Evolutionary conservation across 1,140 invertebrate species (phyloP).

Genomic region (Charaxes varanes): DNA sequence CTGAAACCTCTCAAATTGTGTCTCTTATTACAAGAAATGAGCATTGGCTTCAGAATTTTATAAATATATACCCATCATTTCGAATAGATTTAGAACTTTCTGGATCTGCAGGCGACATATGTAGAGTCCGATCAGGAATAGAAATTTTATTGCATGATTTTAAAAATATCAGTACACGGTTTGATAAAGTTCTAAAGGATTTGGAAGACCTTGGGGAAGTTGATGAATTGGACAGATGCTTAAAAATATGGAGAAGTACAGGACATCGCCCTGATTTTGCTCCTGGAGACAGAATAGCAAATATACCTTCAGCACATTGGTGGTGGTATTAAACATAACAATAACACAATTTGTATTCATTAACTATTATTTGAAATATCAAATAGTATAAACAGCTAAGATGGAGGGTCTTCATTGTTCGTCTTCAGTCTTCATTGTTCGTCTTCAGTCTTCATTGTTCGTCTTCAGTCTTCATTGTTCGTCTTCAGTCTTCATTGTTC

Average conservation of each 20-base stretch:
- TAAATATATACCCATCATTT: constrained; percentile 21
- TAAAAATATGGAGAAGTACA: constrained; percentile 24
- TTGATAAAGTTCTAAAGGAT: constrained; percentile 24
- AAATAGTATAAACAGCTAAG: too few relatives aligned
- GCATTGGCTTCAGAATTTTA: constrained; percentile 23
- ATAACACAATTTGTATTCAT: constrained; percentile 3
- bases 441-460: too few relatives aligned
- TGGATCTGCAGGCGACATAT: constrained; percentile 19
- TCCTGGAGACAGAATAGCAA: constrained; percentile 5
- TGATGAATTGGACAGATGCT: constrained; percentile 25
- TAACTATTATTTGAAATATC: too few relatives aligned
- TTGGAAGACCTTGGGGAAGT: constrained; percentile 23
- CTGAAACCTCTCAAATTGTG: constrained; percentile 13
- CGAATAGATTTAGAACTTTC: constrained; percentile 24
- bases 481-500: too few relatives aligned
- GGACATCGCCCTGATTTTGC: constrained; percentile 25
- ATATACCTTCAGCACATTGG: constrained; percentile 18
- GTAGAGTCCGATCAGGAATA: constrained; percentile 24
- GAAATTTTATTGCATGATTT: constrained; percentile 24
- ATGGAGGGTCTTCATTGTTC: too few relatives aligned
- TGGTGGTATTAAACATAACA: constrained; percentile 29
- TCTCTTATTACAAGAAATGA: constrained; percentile 16
- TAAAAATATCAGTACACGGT: constrained; percentile 8
- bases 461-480: too few relatives aligned
- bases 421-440: too few relatives aligned